Conservation (phyloP, 2,113 vertebrate species). For the Psammodynastes pulverulentus region DNA sequence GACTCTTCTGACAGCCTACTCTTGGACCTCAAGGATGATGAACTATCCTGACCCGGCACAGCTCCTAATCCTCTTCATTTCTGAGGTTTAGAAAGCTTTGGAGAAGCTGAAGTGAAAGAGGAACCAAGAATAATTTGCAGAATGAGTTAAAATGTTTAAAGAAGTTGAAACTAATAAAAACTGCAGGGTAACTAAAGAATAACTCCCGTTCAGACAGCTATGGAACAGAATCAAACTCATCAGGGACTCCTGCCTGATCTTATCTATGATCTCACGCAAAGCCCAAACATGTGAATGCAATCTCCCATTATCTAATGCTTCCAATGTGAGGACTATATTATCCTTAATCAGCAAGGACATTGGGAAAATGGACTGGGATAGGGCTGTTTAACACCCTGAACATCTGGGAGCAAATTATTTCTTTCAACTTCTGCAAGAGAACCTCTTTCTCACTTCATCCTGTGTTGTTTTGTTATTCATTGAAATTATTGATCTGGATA, state of each 20-base stretch:
- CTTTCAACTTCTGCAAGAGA: background rate
- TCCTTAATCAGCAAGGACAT: background rate
- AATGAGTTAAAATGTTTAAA: accelerated
- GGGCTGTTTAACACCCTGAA: background rate
- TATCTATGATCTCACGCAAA: background rate
- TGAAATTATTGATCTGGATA: background rate
- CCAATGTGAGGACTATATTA: background rate
- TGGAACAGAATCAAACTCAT: background rate
- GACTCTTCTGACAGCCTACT: background rate
- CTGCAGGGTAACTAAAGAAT: accelerated
- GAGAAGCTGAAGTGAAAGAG: constrained; percentile 54
- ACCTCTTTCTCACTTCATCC: background rate
- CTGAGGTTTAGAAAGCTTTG: background rate
- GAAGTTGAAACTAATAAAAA: background rate
- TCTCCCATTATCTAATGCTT: background rate
- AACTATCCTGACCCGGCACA: background rate
- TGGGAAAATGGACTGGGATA: background rate
- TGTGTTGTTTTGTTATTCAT: background rate
- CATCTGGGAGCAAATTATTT: background rate
- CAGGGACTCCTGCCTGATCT: background rate
- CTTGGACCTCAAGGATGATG: background rate
- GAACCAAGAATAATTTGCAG: constrained; percentile 45
- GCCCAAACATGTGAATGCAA: background rate
- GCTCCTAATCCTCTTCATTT: background rate
- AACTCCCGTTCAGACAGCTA: background rate